These are phyloP conservation scores for Herminia tarsipennalis DNA, from an alignment of 2,888 invertebrate genomes.

Conservation along the genomic window DNA sequence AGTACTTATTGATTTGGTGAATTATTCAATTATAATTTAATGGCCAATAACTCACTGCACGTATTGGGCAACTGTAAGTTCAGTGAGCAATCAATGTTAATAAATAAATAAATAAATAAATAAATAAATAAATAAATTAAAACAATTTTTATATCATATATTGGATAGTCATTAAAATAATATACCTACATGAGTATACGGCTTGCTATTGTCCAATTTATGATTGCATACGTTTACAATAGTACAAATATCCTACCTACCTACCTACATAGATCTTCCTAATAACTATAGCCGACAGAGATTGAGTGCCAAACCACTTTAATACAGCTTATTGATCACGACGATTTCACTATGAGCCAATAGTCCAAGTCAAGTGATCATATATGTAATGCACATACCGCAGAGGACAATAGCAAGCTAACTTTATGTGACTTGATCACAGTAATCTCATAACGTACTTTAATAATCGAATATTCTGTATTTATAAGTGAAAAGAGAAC, in stretches of 20 bases:
- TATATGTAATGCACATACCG: constrained; percentile 14
- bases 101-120: too few relatives aligned
- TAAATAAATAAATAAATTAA: too few relatives aligned
- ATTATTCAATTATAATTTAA: too few relatives aligned
- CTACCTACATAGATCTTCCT: constrained; percentile 43
- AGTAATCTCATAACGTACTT: constrained; percentile 46
- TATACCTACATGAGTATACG: constrained; percentile 41
- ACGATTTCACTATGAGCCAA: constrained; percentile 34
- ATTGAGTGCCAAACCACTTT: constrained; percentile 76
- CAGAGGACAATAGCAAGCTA: constrained; percentile 68
- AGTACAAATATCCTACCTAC: constrained; percentile 66
- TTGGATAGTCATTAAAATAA: constrained; percentile 49
- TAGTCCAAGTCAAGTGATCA: constrained; percentile 29
- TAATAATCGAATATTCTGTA: constrained; percentile 5
- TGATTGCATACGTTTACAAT: constrained; percentile 54
- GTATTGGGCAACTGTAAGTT: too few relatives aligned
- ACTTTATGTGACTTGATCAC: constrained; percentile 47
- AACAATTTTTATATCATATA: constrained; percentile 60
- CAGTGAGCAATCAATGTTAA: too few relatives aligned
- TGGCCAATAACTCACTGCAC: too few relatives aligned
- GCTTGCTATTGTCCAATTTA: constrained; percentile 72
- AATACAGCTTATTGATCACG: constrained; percentile 38
- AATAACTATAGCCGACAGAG: constrained; percentile 47
- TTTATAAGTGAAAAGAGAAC: constrained; percentile 22
- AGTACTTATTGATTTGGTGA: too few relatives aligned